Conservation (phyloP, 2,888 invertebrate species). For the Octodonta nipae region DNA sequence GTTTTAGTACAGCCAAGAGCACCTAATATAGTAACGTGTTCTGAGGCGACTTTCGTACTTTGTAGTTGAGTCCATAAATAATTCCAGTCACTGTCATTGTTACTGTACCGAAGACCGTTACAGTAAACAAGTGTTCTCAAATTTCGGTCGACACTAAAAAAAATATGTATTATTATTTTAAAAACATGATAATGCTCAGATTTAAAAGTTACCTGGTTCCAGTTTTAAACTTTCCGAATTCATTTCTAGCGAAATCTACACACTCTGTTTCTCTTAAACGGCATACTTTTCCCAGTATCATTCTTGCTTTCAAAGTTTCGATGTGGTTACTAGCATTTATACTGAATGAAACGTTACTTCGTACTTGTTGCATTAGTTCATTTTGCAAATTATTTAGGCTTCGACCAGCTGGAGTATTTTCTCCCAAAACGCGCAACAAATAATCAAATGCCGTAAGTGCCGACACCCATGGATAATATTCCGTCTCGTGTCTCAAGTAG, state of each 20-base stretch:
- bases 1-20: slow-evolving; percentile 56
- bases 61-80: slow-evolving; percentile 46
- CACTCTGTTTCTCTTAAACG: not conserved
- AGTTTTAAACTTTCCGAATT: not conserved
- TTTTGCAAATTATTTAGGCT: not conserved
- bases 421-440: slow-evolving; percentile 10
- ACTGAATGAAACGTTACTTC: not conserved
- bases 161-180: not conserved
- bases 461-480: slow-evolving; percentile 66
- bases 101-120: slow-evolving; percentile 52
- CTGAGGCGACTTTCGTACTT: slow-evolving; percentile 46
- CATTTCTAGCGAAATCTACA: not conserved
- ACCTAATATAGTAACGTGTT: slow-evolving; percentile 51
- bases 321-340: not conserved
- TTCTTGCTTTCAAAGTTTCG: not conserved
- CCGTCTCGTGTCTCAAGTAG: slow-evolving; percentile 53
- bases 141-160: slow-evolving; percentile 45
- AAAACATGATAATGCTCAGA: not conserved
- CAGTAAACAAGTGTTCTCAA: slow-evolving; percentile 62
- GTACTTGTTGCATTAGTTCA: slow-evolving; percentile 1
- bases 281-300: not conserved
- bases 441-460: slow-evolving; percentile 40
- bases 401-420: slow-evolving; percentile 6
- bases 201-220: slow-evolving; percentile 4
- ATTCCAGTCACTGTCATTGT: slow-evolving; percentile 44